Evolutionary conservation across 2,888 invertebrate genomes (phyloP).

Genomic region (Parnassius smintheus): DNA sequence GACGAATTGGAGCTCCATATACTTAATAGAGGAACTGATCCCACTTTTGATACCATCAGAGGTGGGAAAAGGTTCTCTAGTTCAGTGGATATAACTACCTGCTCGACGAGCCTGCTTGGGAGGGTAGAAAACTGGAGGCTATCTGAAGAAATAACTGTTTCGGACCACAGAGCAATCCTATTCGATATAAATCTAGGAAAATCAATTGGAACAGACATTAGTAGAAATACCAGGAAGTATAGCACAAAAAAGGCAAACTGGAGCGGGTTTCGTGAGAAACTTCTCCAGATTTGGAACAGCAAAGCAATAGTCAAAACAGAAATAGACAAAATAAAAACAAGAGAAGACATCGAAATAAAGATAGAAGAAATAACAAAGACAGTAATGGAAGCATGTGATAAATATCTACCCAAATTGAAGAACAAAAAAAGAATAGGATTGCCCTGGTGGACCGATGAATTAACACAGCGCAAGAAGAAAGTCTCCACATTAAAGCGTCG

Average conservation of each 20-base stretch:
- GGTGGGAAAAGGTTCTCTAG: background rate
- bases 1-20: background rate
- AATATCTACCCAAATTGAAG: too few species aligned
- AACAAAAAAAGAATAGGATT: background rate
- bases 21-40: background rate
- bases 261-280: too few species aligned
- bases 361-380: too few species aligned
- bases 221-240: constrained; percentile 2
- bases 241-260: too few species aligned
- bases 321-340: too few species aligned
- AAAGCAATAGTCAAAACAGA: too few species aligned
- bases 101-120: background rate
- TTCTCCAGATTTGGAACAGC: too few species aligned
- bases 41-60: background rate
- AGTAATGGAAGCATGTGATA: too few species aligned
- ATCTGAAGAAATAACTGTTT: background rate
- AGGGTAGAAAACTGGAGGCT: background rate
- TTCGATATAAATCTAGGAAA: background rate
- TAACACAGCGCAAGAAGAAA: too few species aligned
- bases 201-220: too few species aligned
- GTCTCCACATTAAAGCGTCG: background rate
- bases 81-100: background rate
- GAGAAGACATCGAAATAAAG: too few species aligned
- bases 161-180: background rate
- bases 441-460: background rate